Conservation (phyloP, 2,888 invertebrate genomes). For the Drosophila maculinotata region DNA sequence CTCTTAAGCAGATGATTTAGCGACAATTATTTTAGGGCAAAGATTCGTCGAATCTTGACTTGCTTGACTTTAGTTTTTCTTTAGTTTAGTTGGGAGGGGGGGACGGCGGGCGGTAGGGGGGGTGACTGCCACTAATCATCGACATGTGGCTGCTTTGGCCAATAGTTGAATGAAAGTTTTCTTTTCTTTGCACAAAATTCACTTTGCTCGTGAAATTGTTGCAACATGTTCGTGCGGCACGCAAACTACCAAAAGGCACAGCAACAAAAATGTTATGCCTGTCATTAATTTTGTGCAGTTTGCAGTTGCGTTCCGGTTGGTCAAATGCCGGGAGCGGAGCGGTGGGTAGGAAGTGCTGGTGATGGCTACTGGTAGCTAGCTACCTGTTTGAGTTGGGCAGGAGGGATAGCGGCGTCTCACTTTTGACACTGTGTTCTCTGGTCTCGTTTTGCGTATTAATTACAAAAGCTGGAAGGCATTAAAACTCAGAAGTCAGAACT, state of each 20-base stretch:
- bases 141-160: constrained; percentile 25
- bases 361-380: background rate
- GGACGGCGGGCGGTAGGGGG: no score
- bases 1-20: constrained; percentile 26
- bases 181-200: constrained; percentile 26
- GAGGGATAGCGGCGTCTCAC: no score
- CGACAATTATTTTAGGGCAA: constrained; percentile 12
- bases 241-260: constrained; percentile 21
- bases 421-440: constrained; percentile 1
- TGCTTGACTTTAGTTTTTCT: background rate
- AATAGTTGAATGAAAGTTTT: constrained; percentile 15
- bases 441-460: constrained; percentile 40
- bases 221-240: constrained; percentile 41
- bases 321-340: no score
- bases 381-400: no score
- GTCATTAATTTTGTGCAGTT: constrained; percentile 70
- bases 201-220: constrained; percentile 32
- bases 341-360: no score
- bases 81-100: no score
- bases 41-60: background rate
- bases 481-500: constrained; percentile 1
- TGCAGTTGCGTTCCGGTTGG: constrained; percentile 28
- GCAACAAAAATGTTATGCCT: constrained; percentile 49
- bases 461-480: constrained; percentile 39
- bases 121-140: constrained; percentile 47